Evolutionary conservation across 2,113 vertebrate genomes (phyloP), one percentile per base, ranked within the genome.

Genomic region (Acanthochromis polyacanthus): DNA sequence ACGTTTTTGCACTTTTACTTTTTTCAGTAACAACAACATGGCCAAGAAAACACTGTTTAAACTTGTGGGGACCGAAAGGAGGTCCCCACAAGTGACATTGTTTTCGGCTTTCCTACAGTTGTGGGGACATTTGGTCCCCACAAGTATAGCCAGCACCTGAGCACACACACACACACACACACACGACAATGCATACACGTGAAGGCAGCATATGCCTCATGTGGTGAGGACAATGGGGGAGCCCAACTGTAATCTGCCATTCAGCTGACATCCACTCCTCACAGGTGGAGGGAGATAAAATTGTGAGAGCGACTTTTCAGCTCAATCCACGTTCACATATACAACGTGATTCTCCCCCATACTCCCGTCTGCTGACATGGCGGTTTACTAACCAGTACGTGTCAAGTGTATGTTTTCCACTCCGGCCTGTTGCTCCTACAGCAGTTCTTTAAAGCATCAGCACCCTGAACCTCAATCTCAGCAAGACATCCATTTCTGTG

Each of bases 261-360:
- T 89, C 78, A 85, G 55, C 30, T 10, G 22, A 64, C 82, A 72
- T 45, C 23, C 63, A 46, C 59, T 67, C 46, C 63, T 57, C 70
- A 52, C 89, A 90, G 77, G 80, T 81, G 69, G 61, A 77, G 51
- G 30, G 56, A 89, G 84, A 90, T 84, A 76, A 84, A 74, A 85
- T 65, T 90, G 76, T 78, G 75, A 51, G 52, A 5, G 19, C 56
- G 56, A 69, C 55, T 76, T 69, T 63, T 67, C 28, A 53, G 75
- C 81, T 84, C 80, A 76, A 61, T 87, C 78, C 11, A 71, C 46
- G 32, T 55, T 16, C 6, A 9, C 32, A 20, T 3, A 0, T 23
- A 50, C 16, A 2, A 48, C 20, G 50, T 71, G 75, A 28, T 15
- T 10, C 59, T 43, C 28, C 56, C 2, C 64, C 22, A 28, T 43